Conservation (phyloP, 2,888 invertebrate genomes). For the Bellardia bayeri region DNA sequence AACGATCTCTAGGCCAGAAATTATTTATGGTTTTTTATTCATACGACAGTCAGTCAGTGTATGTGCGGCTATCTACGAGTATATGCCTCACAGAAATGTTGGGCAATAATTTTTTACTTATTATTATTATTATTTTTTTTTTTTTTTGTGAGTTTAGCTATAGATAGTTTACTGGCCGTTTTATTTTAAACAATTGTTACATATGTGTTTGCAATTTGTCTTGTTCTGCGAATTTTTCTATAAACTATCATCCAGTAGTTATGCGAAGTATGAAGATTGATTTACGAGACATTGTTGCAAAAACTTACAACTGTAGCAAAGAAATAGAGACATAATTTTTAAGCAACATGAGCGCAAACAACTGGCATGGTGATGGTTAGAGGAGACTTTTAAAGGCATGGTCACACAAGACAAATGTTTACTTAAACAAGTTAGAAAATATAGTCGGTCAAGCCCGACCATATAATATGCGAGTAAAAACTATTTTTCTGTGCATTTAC, state of each 20-base stretch:
- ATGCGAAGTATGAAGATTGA: neutral
- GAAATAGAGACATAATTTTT: constrained; percentile 1
- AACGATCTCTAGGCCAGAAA: constrained; percentile 40
- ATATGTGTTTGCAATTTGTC: constrained; percentile 29
- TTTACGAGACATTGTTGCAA: constrained; percentile 2
- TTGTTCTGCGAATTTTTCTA: neutral
- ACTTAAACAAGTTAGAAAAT: too few relatives aligned
- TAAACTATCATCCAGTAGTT: neutral
- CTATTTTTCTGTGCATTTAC: too few relatives aligned
- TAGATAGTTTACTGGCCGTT: neutral
- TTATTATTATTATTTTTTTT: neutral
- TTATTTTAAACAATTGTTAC: neutral
- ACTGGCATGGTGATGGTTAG: neutral
- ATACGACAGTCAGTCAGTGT: constrained; percentile 5
- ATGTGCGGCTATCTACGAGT: neutral
- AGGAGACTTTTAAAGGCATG: neutral
- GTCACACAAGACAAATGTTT: too few relatives aligned
- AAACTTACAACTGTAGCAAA: neutral
- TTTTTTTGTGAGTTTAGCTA: neutral
- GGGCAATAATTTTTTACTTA: neutral
- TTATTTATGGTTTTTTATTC: constrained; percentile 38
- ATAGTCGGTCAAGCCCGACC: too few relatives aligned
- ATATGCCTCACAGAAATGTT: neutral
- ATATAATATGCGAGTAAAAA: too few relatives aligned
- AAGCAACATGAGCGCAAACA: neutral